Evolutionary conservation across 2,888 invertebrate species (phyloP).

Genomic region (Lepidonotus clava): DNA sequence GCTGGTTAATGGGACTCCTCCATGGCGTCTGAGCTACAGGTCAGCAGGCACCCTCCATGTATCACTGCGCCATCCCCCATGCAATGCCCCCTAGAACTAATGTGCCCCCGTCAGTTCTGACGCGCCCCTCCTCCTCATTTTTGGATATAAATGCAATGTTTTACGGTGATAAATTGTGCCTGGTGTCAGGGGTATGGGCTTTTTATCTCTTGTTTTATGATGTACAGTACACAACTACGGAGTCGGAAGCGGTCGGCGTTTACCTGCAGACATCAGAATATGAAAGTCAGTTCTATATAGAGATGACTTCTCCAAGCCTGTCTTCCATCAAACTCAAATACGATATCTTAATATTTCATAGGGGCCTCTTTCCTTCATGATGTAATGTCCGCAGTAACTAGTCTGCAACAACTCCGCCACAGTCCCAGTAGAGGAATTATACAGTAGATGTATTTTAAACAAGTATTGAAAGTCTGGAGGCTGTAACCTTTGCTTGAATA

Average conservation of each 20-base stretch:
- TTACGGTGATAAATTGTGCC: not conserved
- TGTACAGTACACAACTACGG: too few relatives aligned
- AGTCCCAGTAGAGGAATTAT: not conserved
- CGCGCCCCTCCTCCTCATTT: not conserved
- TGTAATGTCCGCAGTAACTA: not conserved
- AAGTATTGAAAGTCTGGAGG: not conserved
- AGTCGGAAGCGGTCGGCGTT: too few relatives aligned
- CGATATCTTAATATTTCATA: not conserved
- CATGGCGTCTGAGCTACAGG: not conserved
- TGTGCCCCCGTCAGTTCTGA: not conserved
- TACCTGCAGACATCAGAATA: not conserved
- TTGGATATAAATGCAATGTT: conserved; percentile 7
- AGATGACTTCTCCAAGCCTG: not conserved
- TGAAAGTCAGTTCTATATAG: not conserved
- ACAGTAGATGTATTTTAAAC: not conserved
- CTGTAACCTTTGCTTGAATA: not conserved
- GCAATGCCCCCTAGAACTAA: not conserved
- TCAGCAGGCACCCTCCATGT: not conserved
- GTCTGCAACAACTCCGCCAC: not conserved
- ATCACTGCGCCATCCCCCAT: not conserved
- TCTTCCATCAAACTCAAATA: not conserved
- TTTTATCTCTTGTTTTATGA: not conserved
- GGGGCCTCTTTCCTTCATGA: not conserved
- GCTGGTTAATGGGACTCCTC: not conserved
- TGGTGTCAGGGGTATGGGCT: not conserved